phyloP scores from a whole-genome alignment of 2,888 invertebrate species.

The Cepaea hortensis region DNA sequence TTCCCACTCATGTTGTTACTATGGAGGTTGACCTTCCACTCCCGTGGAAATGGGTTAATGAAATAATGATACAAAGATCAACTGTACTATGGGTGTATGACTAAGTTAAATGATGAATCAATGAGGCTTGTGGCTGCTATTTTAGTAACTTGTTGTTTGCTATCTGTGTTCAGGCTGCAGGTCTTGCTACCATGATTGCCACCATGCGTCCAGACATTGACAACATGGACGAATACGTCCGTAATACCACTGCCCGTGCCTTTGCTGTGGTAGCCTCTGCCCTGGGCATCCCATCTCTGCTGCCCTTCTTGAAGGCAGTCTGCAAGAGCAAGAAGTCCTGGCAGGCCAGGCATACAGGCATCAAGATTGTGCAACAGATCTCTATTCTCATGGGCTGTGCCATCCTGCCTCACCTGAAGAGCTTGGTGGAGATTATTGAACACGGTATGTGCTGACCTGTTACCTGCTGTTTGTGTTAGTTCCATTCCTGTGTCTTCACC shows the following conservation, averaged over 20 bases:
- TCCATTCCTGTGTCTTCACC: too few relatives aligned
- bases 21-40: too few relatives aligned
- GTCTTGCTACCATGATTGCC: conserved; percentile 99
- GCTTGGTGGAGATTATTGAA: conserved; percentile 98
- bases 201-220: conserved; percentile 99
- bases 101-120: too few relatives aligned
- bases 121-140: too few relatives aligned
- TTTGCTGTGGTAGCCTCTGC: conserved; percentile 99
- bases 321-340: conserved; percentile 99
- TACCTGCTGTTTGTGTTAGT: not conserved
- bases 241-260: conserved; percentile 98
- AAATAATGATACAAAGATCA: too few relatives aligned
- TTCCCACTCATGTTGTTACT: too few relatives aligned
- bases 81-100: too few relatives aligned
- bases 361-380: conserved; percentile 99
- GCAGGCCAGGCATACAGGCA: conserved; percentile 97
- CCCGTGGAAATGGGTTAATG: too few relatives aligned
- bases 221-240: conserved; percentile 98
- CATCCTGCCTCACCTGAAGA: conserved; percentile 97
- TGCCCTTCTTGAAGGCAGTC: conserved; percentile 98
- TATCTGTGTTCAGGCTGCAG: conserved; percentile 84
- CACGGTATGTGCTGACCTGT: conserved; percentile 84
- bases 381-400: conserved; percentile 99
- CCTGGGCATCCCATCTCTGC: conserved; percentile 95
- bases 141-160: too few relatives aligned